Conservation (phyloP, 2,797 vertebrate species). For the Perdix hodgsoniae region DNA sequence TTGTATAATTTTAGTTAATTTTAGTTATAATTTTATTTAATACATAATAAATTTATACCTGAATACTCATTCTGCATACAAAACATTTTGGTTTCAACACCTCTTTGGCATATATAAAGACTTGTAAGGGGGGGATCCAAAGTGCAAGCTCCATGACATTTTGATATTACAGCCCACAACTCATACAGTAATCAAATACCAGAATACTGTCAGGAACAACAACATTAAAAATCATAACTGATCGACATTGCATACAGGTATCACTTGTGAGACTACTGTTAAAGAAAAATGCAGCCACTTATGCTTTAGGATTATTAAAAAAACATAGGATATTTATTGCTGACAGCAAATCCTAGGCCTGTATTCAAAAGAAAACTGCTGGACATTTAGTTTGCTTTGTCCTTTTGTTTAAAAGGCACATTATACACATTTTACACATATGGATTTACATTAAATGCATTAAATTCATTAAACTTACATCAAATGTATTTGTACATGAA, state of each 20-base stretch:
- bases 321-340: neutral
- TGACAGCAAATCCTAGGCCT: neutral
- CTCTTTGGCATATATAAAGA: neutral
- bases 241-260: neutral
- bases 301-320: neutral
- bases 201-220: neutral
- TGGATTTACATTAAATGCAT: neutral
- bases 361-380: neutral
- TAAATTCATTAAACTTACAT: too few relatives aligned
- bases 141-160: slow-evolving; percentile 21
- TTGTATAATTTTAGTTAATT: too few relatives aligned
- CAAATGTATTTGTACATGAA: neutral
- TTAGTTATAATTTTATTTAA: too few relatives aligned
- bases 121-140: neutral
- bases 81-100: neutral
- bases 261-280: neutral
- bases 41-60: too few relatives aligned
- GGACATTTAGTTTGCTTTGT: neutral
- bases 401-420: neutral
- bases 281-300: neutral
- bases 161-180: neutral
- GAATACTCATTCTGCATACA: neutral
- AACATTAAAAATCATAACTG: neutral
- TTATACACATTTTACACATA: neutral
- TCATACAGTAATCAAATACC: neutral